A percentile compares a stretch with the other conserved stretches of the same genome.
These are phyloP conservation scores for Parapsyche elsis DNA, from an alignment of 1,140 invertebrate species.

Conservation along the genomic window DNA sequence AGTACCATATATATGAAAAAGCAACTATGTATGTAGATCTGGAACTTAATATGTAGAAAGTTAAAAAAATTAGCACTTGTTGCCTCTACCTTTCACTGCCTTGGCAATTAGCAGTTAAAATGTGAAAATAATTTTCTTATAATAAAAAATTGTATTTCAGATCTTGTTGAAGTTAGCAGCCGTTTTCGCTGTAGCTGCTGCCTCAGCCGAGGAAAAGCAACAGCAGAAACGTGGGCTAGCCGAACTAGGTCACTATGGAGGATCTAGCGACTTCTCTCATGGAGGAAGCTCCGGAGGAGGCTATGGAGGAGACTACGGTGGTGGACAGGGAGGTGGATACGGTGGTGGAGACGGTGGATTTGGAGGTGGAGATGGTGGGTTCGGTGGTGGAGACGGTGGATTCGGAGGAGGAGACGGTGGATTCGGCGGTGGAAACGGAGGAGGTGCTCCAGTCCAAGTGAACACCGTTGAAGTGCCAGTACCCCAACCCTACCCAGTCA, in stretches of 20 bases:
- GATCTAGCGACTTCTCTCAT: conserved; percentile 18
- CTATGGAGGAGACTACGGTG: conserved; percentile 5
- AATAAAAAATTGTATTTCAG: no score
- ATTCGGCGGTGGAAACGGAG: neutral
- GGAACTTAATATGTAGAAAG: no score
- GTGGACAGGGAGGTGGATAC: conserved; percentile 5
- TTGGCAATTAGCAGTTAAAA: no score
- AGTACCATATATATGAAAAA: no score
- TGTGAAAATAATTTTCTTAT: no score
- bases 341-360: conserved; percentile 9
- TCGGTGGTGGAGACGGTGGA: conserved; percentile 13
- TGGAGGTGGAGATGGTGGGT: conserved; percentile 6
- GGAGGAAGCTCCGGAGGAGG: conserved; percentile 37
- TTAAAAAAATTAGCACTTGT: no score
- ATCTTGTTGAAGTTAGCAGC: conserved; percentile 43
- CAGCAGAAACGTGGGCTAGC: conserved; percentile 55
- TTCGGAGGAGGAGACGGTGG: neutral
- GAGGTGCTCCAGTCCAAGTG: conserved; percentile 13
- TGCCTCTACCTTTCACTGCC: no score
- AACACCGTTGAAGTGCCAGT: conserved; percentile 50
- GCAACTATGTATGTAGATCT: no score
- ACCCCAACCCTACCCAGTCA: conserved; percentile 52
- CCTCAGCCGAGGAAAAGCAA: conserved; percentile 45
- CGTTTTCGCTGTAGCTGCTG: conserved; percentile 48
- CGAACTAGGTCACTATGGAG: conserved; percentile 42